Base-by-base conservation (phyloP, 2,797 vertebrate genomes). In the Sciurus carolinensis region DNA sequence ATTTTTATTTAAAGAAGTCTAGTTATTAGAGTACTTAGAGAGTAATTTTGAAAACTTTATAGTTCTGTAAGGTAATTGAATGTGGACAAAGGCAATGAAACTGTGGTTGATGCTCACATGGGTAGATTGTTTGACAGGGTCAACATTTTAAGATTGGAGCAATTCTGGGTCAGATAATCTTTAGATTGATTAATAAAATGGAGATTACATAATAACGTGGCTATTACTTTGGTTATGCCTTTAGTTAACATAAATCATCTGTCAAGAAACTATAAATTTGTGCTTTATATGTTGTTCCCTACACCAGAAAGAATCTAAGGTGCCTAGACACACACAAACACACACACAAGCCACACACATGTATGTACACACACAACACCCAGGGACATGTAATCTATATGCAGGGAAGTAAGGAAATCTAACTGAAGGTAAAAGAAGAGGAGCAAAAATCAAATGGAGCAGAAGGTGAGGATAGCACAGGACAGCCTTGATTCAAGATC, bases 231-330 rank as follows among this genome's bases (percentile, higher is more conserved):
- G 76, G 8, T 4, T 44, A 80, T 85, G 28, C 50, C 42, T 95
- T 92, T 76, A 44, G 72, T 73, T 95, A 73, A 87, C 62, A 62
- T 36, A 96, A 95, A 82, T 95, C 13, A 87, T 30, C 14, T 95
- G 62, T 64, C 64, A 94, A 87, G 42, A 92, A 86, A 75, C n/a
- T 67, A 39, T 81, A 94, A 59, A 50, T 87, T n/a, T 67, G 3
- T 66, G 28, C 50, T 88, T 33, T 82, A 71, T 73, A 52, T 87
- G 50, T 88, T 36, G 13, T 82, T 96, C 7, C 66, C 17, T 77
- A 54, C 82, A 11, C 54, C 57, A 72, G 76, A 89, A 87, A 59
- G 18, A 79, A 62, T 79, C 93, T 73, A 44, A 79, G 62, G 44
- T 87, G 42, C 39, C 33, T 73, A n/a, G 64, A 22, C n/a, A n/a